Conservation (phyloP, 2,797 vertebrate species). For the Gallinago solitaria region DNA sequence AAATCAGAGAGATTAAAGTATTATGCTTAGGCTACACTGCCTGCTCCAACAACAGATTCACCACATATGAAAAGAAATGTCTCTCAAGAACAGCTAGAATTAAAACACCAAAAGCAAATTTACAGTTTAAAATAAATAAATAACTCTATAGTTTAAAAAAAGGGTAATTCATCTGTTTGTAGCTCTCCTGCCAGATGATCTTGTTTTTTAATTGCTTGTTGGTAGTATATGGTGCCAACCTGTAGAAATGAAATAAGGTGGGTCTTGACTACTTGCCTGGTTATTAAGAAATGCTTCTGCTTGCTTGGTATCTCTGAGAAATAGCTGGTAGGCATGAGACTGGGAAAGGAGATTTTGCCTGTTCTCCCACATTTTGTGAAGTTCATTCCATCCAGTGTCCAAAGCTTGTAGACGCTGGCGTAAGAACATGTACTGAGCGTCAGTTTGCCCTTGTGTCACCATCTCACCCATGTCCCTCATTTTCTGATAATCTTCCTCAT, state of each 20-base stretch:
- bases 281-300: conserved; percentile 90
- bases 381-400: conserved; percentile 97
- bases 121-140: not conserved
- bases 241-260: not conserved
- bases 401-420: conserved; percentile 94
- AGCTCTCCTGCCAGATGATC: not conserved
- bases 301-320: conserved; percentile 93
- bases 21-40: not conserved
- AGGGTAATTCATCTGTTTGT: not conserved
- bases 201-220: not conserved
- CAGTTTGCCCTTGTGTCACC: conserved; percentile 96
- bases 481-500: conserved; percentile 98
- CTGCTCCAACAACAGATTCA: not conserved
- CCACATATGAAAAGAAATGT: not conserved
- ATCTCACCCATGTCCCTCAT: conserved; percentile 99
- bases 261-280: conserved; percentile 74
- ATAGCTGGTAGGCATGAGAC: conserved; percentile 96
- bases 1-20: not conserved
- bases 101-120: not conserved
- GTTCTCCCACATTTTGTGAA: conserved; percentile 99
- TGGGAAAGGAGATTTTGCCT: conserved; percentile 95
- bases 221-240: not conserved
- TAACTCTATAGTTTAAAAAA: not conserved
- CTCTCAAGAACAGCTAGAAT: not conserved
- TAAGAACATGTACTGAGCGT: conserved; percentile 98